Percentiles rank a stretch among this genome's conserved stretches.
phyloP scores from a whole-genome alignment of 2,797 vertebrate species.

The Otolemur crassicaudatus region DNA sequence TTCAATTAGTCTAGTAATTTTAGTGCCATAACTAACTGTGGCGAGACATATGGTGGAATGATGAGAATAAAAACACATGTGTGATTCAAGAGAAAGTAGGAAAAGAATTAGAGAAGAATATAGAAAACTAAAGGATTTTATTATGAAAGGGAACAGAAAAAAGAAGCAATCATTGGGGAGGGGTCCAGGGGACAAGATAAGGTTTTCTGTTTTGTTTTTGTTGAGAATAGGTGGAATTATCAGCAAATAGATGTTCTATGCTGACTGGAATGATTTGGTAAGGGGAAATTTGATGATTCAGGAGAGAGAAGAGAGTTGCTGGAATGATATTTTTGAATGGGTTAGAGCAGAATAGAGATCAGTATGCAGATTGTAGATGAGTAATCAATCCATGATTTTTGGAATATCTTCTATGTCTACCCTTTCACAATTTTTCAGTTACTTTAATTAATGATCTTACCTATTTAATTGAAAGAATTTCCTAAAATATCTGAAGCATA shows the following conservation, averaged over 20 bases:
- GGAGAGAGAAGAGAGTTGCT: neutral
- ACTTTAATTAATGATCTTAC: constrained; percentile 51
- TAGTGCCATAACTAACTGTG: neutral
- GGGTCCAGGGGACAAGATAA: neutral
- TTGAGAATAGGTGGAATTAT: neutral
- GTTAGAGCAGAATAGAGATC: neutral
- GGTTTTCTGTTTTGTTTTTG: neutral
- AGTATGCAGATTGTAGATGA: neutral
- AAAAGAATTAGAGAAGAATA: neutral
- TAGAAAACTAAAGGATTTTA: constrained; percentile 17
- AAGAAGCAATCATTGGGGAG: neutral
- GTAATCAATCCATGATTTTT: neutral
- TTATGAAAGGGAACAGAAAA: constrained; percentile 36
- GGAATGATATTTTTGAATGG: neutral
- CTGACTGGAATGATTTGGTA: neutral
- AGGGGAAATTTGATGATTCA: neutral
- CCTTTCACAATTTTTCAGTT: neutral
- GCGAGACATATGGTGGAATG: neutral
- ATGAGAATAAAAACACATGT: neutral
- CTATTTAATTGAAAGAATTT: constrained; percentile 48
- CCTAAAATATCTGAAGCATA: constrained; percentile 40
- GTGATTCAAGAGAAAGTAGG: constrained; percentile 38
- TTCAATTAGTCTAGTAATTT: neutral
- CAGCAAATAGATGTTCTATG: neutral
- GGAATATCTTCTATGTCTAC: neutral